Evolutionary conservation across 2,113 vertebrate genomes (phyloP).

Genomic region (Anoplopoma fimbria): DNA sequence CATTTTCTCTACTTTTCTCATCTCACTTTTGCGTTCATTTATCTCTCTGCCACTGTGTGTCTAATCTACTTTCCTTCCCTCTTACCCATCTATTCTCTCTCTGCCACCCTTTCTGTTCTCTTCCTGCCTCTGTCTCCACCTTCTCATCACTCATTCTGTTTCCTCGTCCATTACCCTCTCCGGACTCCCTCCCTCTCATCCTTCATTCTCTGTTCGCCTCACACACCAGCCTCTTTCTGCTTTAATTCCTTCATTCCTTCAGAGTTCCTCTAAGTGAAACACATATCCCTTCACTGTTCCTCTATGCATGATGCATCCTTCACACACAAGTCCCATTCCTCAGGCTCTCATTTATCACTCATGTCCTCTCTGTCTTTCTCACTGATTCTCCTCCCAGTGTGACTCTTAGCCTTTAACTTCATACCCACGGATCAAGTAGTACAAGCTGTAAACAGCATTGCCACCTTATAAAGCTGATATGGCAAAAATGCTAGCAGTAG

Average conservation of each 20-base stretch:
- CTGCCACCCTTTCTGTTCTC: conserved; percentile 38
- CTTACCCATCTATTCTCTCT: conserved; percentile 45
- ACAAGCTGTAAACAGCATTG: background rate
- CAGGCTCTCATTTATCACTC: conserved; percentile 44
- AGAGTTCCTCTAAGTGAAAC: conserved; percentile 52
- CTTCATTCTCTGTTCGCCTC: conserved; percentile 51
- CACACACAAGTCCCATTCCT: conserved; percentile 27
- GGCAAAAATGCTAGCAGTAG: background rate
- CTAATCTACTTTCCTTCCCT: conserved; percentile 45
- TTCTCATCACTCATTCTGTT: conserved; percentile 70
- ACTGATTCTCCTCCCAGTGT: conserved; percentile 10
- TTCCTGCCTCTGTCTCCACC: conserved; percentile 52
- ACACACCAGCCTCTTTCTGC: conserved; percentile 29
- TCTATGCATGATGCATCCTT: conserved; percentile 35
- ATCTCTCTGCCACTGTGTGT: conserved; percentile 27
- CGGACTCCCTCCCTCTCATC: conserved; percentile 59
- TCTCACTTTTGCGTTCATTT: conserved; percentile 30
- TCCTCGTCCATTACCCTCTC: conserved; percentile 56
- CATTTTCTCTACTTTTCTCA: conserved; percentile 17
- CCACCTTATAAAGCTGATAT: background rate
- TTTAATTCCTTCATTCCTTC: conserved; percentile 39
- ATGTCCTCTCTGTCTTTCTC: conserved; percentile 24
- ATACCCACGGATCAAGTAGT: conserved; percentile 3
- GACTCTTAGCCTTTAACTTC: conserved; percentile 38
- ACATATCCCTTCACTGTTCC: conserved; percentile 45